These are phyloP conservation scores for Lithodes maja DNA, from an alignment of 2,888 invertebrate species.

Conservation along the genomic window DNA sequence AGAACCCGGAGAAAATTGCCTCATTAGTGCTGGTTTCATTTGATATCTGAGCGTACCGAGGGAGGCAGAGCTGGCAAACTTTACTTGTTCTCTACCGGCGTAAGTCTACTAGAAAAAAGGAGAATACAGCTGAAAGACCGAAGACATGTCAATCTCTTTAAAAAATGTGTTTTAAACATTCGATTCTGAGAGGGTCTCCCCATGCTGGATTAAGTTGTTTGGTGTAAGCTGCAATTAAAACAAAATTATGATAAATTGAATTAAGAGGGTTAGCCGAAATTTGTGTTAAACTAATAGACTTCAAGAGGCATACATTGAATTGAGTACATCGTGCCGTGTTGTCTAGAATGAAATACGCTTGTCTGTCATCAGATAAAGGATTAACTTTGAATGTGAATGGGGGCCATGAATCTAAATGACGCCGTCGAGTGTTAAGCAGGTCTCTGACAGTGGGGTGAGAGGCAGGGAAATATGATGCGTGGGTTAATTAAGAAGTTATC, in stretches of 20 bases:
- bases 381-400: too few relatives aligned
- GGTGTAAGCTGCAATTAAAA: background rate
- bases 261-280: background rate
- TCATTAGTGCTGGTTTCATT: slow-evolving; percentile 41
- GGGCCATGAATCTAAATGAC: too few relatives aligned
- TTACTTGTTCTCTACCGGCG: slow-evolving; percentile 3
- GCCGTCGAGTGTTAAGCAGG: background rate
- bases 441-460: slow-evolving; percentile 20
- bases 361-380: slow-evolving; percentile 6
- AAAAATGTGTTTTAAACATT: background rate
- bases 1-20: slow-evolving; percentile 32
- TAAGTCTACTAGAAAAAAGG: background rate
- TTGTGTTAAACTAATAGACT: background rate
- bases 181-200: background rate
- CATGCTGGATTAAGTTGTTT: background rate
- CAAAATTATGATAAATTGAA: background rate
- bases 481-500: slow-evolving; percentile 32
- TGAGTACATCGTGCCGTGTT: background rate
- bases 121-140: background rate
- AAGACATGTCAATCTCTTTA: background rate
- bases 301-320: background rate
- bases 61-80: background rate
- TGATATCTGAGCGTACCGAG: slow-evolving; percentile 24
- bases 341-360: background rate
- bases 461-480: slow-evolving; percentile 29